Percentiles rank a stretch among this genome's conserved stretches.
phyloP scores from a whole-genome alignment of 2,113 vertebrate genomes.

The Poecilia latipinna region DNA sequence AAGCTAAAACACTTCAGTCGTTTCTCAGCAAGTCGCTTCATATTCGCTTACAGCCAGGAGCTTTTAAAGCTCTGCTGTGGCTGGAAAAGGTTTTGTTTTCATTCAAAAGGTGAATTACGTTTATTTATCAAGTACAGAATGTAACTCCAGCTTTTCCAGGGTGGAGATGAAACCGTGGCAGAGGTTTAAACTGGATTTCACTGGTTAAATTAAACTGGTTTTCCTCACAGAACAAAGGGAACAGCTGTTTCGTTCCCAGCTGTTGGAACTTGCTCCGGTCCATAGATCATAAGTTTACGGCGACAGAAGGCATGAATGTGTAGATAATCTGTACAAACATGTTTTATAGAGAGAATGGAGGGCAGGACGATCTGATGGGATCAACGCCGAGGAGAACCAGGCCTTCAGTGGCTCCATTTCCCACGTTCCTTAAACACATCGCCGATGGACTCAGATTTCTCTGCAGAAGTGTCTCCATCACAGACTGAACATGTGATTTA shows the following conservation, averaged over 20 bases:
- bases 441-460: no score
- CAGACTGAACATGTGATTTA: no score
- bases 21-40: not conserved
- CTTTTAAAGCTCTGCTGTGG: not conserved
- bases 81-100: no score
- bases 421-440: no score
- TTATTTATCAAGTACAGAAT: not conserved
- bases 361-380: not conserved
- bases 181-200: not conserved
- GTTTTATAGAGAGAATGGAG: not conserved
- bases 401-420: not conserved
- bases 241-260: not conserved
- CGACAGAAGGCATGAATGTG: not conserved
- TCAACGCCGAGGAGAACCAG: not conserved
- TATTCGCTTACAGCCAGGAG: constrained; percentile 10
- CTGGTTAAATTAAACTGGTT: not conserved
- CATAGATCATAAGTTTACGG: not conserved
- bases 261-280: not conserved
- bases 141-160: not conserved
- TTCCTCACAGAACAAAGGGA: not conserved
- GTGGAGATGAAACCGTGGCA: not conserved
- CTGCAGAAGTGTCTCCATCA: no score
- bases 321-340: not conserved
- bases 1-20: no score
- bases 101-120: not conserved